Evolutionary conservation across 37 sponge, comb jelly and placozoan species (phyloP), one percentile per base, ranked within the genome.

Genomic region (Diacarnus erythraeanus): DNA sequence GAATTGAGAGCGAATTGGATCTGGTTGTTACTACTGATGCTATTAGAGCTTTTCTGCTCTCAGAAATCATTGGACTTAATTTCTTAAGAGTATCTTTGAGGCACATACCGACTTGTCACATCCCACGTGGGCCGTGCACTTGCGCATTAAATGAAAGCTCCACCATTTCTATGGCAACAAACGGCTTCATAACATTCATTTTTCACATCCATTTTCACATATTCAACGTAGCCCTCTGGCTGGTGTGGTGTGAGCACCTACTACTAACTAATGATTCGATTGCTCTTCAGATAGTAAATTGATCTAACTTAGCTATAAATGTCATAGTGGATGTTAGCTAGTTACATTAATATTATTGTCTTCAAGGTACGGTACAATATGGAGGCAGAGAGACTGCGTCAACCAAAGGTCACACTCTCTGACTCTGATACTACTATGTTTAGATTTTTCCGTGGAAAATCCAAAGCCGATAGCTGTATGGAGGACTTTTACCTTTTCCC

Each of bases 21-120:
- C 93, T 84, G 12, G 17, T 38, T 10, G 41, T 23, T 22, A 87
- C 79, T 33, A 83, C 84, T 31, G 57, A 64, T 30, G 67, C 80
- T 38, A 91, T 86, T 38, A 37, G 86, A 25, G 17, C 51, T 74
- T 36, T 84, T 36, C 85, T 89, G 39, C 80, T 42, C 23, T 73
- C 80, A 5, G 75, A 59, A 26, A 84, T 69, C 1, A 58, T 51
- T 9, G 82, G 47, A 42, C 78, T 41, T 12, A 85, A 59, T 23
- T 44, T 38, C 64, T 34, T 40, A 5, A 76, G 20, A 38, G 77
- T 61, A 18, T 60, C 29, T 35, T 76, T 74, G 3, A 47, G 35
- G 36, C 54, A 74, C 57, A 56, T 74, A 34, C 23, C 21, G 21
- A 21, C n/a, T 60, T 3, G 3, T 22, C 35, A 23, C 3, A 30